These are phyloP conservation scores for Machaerirhynchus nigripectus DNA, from an alignment of 2,113 vertebrate species.

Conservation along the genomic window DNA sequence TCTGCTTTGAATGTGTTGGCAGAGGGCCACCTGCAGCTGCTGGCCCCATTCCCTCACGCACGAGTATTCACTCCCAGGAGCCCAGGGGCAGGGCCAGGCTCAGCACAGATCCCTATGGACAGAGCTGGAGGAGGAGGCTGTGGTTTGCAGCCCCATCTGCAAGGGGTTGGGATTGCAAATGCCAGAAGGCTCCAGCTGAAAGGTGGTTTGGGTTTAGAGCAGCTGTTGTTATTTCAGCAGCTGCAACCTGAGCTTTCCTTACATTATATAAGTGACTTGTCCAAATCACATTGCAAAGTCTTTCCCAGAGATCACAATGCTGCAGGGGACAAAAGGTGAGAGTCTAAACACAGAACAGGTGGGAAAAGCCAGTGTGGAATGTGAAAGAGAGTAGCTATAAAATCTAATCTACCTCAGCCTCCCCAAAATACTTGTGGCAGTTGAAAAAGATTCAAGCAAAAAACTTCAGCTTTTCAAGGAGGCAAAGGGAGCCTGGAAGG, in stretches of 20 bases:
- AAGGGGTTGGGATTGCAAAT: background rate
- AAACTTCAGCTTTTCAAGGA: background rate
- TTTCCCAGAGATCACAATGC: background rate
- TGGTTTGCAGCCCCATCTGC: background rate
- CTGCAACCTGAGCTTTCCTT: background rate
- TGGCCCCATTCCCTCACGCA: background rate
- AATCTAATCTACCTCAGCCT: background rate
- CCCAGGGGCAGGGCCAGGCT: background rate
- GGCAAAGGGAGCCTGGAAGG: background rate
- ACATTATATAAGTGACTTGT: accelerated
- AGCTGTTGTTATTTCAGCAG: background rate
- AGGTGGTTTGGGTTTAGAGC: background rate
- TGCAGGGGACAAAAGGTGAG: accelerated
- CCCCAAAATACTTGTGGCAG: background rate
- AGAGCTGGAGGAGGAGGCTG: background rate
- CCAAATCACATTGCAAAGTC: background rate
- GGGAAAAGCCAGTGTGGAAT: background rate
- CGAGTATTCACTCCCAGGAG: background rate
- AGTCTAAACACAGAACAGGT: background rate
- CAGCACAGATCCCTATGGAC: accelerated
- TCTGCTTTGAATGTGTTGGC: background rate
- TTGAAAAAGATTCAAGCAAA: background rate
- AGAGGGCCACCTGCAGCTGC: background rate
- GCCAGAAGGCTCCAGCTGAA: background rate
- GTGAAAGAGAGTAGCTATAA: background rate